Percentiles rank a stretch among this genome's conserved stretches.
These are phyloP conservation scores for Spizella passerina DNA, from an alignment of 2,797 vertebrate genomes.

Conservation along the genomic window DNA sequence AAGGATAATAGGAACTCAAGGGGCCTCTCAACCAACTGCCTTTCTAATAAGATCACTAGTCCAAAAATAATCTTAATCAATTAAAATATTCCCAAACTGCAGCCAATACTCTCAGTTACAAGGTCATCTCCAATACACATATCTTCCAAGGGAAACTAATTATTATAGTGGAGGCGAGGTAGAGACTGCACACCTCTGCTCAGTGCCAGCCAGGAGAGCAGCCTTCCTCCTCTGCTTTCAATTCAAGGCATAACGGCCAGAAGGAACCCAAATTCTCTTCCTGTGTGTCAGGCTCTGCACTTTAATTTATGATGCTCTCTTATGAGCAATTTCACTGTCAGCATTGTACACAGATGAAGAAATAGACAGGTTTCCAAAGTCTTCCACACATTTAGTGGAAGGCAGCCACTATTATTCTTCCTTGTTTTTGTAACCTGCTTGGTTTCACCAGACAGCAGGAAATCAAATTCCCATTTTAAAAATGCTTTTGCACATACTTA, in stretches of 20 bases:
- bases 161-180: background rate
- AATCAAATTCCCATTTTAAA: conserved; percentile 44
- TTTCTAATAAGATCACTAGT: conserved; percentile 69
- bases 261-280: conserved; percentile 45
- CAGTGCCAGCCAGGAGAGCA: background rate
- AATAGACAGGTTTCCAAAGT: conserved; percentile 33
- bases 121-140: conserved; percentile 64
- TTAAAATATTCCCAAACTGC: conserved; percentile 67
- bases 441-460: conserved; percentile 51
- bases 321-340: conserved; percentile 52
- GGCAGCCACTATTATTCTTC: conserved; percentile 5
- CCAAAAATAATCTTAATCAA: conserved; percentile 75
- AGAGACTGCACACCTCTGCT: conserved; percentile 15
- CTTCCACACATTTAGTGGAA: background rate
- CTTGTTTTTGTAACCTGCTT: conserved; percentile 17
- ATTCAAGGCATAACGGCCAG: conserved; percentile 7
- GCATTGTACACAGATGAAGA: conserved; percentile 17
- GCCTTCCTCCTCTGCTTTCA: background rate
- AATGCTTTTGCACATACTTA: conserved; percentile 37
- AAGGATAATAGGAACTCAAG: conserved; percentile 70
- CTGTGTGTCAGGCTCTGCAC: conserved; percentile 10
- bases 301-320: conserved; percentile 58
- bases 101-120: conserved; percentile 56
- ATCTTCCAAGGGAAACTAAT: conserved; percentile 54
- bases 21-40: conserved; percentile 68